Percentiles rank a stretch among this genome's conserved stretches.
These are phyloP conservation scores for Tenthredo amoena DNA, from an alignment of 2,888 invertebrate species.

Conservation along the genomic window DNA sequence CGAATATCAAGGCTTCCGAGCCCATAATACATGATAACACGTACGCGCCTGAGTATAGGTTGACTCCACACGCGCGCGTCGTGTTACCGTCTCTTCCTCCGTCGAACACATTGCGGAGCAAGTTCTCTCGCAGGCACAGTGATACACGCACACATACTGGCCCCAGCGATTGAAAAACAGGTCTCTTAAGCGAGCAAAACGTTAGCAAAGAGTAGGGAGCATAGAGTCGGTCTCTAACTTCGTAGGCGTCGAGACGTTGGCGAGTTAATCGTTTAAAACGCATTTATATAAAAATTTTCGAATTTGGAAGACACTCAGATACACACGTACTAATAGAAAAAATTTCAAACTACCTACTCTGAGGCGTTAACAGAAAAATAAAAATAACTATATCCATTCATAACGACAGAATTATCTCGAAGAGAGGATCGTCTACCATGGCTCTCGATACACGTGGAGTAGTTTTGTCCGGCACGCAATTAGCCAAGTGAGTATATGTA, in stretches of 20 bases:
- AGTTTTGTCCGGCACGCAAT: slow-evolving; percentile 83
- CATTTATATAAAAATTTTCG: too few species aligned
- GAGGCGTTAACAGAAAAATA: background rate
- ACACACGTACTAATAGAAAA: background rate
- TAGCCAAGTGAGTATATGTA: slow-evolving; percentile 84
- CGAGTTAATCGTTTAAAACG: too few species aligned
- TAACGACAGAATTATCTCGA: background rate
- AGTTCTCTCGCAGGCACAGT: background rate
- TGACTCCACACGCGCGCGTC: background rate
- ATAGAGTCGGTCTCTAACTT: background rate
- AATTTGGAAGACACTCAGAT: too few species aligned
- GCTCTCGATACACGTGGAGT: slow-evolving; percentile 68
- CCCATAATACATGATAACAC: background rate
- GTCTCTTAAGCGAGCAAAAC: background rate
- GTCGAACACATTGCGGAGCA: background rate
- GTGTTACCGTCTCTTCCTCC: background rate
- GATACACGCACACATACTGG: background rate
- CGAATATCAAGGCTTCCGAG: background rate
- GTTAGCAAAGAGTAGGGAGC: background rate
- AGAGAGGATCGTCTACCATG: slow-evolving; percentile 60
- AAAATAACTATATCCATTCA: background rate
- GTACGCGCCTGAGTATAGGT: background rate
- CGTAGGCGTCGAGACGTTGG: background rate
- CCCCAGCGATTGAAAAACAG: background rate
- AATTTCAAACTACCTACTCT: background rate